phyloP scores from a whole-genome alignment of 2,113 vertebrate genomes.

The Dunckerocampus dactyliophorus region DNA sequence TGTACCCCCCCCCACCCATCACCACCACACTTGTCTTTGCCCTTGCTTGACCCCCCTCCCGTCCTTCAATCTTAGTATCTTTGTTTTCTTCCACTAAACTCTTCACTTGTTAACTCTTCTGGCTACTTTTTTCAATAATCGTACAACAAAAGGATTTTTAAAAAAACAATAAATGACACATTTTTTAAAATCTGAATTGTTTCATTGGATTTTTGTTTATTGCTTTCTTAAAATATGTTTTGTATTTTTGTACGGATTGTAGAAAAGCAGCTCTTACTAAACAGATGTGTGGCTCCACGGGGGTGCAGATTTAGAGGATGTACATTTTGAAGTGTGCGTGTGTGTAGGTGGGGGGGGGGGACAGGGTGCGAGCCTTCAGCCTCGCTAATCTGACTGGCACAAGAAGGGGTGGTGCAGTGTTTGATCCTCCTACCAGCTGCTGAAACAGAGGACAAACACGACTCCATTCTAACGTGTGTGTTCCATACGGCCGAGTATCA shows the following conservation, averaged over 20 bases:
- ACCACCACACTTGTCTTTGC: not conserved
- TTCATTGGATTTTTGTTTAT: not conserved
- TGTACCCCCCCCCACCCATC: not conserved
- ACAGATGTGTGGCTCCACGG: conserved; percentile 59
- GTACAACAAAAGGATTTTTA: conserved; percentile 53
- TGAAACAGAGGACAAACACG: conserved; percentile 18
- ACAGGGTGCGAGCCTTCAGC: conserved; percentile 38
- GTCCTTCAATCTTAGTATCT: conserved; percentile 26
- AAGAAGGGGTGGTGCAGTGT: conserved; percentile 25
- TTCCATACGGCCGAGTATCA: no score
- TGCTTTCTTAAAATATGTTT: conserved; percentile 3
- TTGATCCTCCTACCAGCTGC: conserved; percentile 66
- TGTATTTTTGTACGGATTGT: not conserved
- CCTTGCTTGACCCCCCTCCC: conserved; percentile 18
- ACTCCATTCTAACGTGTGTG: not conserved
- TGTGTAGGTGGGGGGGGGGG: conserved; percentile 20
- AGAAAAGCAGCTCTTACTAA: conserved; percentile 22
- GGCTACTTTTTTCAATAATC: conserved; percentile 48
- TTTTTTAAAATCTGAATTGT: conserved; percentile 50
- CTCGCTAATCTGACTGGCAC: conserved; percentile 50
- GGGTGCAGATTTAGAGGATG: conserved; percentile 58
- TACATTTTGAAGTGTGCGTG: conserved; percentile 38
- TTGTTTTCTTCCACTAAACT: conserved; percentile 36
- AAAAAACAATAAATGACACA: conserved; percentile 25
- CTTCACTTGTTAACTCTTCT: conserved; percentile 43